A percentile compares a stretch with the other conserved stretches of the same genome.
These are phyloP conservation scores for Orchestia grillus DNA, from an alignment of 1,140 invertebrate species.

Conservation along the genomic window DNA sequence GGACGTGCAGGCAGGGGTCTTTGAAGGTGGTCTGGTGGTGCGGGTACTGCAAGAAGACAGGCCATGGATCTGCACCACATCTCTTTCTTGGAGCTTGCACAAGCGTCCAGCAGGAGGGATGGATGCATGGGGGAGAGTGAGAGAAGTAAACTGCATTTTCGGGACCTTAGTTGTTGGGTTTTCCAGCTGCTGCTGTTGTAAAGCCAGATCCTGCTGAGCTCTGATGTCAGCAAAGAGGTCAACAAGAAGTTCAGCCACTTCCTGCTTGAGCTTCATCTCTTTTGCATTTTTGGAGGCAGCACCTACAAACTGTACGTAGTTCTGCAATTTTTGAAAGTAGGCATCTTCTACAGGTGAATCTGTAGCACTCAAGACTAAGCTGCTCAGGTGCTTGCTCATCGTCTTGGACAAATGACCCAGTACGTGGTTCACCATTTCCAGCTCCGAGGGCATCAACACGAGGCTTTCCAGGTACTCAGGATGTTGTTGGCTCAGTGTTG, in stretches of 20 bases:
- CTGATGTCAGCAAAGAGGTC: conserved; percentile 4
- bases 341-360: background rate
- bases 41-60: background rate
- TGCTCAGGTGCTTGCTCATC: background rate
- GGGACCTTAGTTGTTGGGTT: background rate
- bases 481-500: background rate
- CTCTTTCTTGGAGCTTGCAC: background rate
- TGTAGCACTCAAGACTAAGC: background rate
- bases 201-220: background rate
- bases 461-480: background rate
- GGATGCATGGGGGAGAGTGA: background rate
- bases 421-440: background rate
- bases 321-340: background rate
- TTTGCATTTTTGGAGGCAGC: background rate
- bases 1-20: background rate
- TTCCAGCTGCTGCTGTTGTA: background rate
- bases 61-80: background rate
- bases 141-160: background rate
- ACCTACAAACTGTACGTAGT: conserved; percentile 1
- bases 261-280: conserved; percentile 48
- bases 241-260: conserved; percentile 19
- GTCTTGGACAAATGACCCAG: background rate
- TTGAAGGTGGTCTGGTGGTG: background rate
- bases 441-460: background rate
- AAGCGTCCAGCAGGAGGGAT: background rate